A percentile compares a stretch with the other conserved stretches of the same genome.
phyloP scores from a whole-genome alignment of 1,140 invertebrate species.

The Nasonia vitripennis region DNA sequence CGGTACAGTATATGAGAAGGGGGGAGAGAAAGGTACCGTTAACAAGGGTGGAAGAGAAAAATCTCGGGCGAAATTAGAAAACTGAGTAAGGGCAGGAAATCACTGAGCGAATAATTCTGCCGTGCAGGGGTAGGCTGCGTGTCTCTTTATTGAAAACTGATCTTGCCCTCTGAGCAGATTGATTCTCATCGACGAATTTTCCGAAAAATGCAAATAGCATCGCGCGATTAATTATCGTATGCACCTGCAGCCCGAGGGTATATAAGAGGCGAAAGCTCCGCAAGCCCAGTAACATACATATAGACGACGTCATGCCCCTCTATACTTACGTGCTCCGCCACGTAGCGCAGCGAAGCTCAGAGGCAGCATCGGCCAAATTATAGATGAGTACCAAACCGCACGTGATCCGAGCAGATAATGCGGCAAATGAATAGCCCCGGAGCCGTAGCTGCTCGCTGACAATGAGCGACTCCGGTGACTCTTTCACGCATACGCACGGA shows the following conservation, averaged over 20 bases:
- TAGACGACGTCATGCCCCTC: too few relatives aligned
- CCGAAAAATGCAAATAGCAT: not conserved
- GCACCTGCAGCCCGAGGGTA: not conserved
- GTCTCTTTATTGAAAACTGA: conserved; percentile 31
- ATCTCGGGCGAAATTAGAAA: conserved; percentile 43
- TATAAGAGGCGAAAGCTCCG: not conserved
- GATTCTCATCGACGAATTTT: not conserved
- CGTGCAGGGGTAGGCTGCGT: too few relatives aligned
- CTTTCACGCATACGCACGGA: conserved; percentile 63
- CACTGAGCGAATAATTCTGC: conserved; percentile 3
- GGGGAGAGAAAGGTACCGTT: conserved; percentile 6
- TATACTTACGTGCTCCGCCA: not conserved
- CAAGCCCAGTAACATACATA: not conserved
- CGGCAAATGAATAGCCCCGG: conserved; percentile 69
- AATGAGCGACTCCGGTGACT: conserved; percentile 71
- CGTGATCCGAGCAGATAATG: conserved; percentile 71
- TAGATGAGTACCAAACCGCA: conserved; percentile 71
- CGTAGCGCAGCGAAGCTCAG: conserved; percentile 8
- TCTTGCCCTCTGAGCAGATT: not conserved
- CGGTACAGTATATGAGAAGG: not conserved
- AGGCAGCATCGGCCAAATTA: conserved; percentile 65
- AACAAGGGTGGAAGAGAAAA: conserved; percentile 27
- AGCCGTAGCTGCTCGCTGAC: conserved; percentile 49
- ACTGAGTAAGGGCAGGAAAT: conserved; percentile 36
- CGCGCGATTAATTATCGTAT: not conserved